Evolutionary conservation across 2,888 invertebrate genomes (phyloP).

Genomic region (Salticus scenicus): DNA sequence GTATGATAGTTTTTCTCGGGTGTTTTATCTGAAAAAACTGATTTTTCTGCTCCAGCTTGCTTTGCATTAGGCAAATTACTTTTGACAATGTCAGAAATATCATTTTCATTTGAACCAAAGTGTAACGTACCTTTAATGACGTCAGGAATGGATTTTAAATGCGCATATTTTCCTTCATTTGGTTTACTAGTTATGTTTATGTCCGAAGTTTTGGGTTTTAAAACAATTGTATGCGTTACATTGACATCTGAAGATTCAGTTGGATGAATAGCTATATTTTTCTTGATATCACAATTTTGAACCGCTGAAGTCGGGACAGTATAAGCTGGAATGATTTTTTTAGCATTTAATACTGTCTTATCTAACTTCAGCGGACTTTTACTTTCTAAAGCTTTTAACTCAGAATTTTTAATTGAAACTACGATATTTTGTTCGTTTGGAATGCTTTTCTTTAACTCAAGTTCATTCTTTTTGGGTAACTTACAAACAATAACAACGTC

Average conservation of each 20-base stretch:
- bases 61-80: too few relatives aligned
- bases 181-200: not conserved
- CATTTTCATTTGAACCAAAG: not conserved
- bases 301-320: too few relatives aligned
- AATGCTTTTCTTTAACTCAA: slow-evolving; percentile 21
- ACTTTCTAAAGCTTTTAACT: not conserved
- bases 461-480: slow-evolving; percentile 13
- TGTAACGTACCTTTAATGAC: slow-evolving; percentile 47
- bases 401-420: slow-evolving; percentile 30
- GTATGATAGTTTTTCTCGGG: too few relatives aligned
- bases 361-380: too few relatives aligned
- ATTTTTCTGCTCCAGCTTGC: too few relatives aligned
- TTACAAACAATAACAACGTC: slow-evolving; percentile 58
- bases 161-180: not conserved
- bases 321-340: slow-evolving; percentile 36
- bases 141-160: slow-evolving; percentile 53
- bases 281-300: not conserved
- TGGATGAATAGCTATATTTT: not conserved
- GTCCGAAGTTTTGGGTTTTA: slow-evolving; percentile 29
- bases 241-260: slow-evolving; percentile 24
- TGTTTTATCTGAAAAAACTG: too few relatives aligned
- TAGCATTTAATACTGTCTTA: not conserved
- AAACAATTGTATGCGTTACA: slow-evolving; percentile 42
- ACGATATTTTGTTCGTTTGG: slow-evolving; percentile 35
- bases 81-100: slow-evolving; percentile 13